Percentiles rank a stretch among this genome's conserved stretches.
Evolutionary conservation across 2,888 invertebrate species (phyloP).

Genomic region (Callimorpha dominula): DNA sequence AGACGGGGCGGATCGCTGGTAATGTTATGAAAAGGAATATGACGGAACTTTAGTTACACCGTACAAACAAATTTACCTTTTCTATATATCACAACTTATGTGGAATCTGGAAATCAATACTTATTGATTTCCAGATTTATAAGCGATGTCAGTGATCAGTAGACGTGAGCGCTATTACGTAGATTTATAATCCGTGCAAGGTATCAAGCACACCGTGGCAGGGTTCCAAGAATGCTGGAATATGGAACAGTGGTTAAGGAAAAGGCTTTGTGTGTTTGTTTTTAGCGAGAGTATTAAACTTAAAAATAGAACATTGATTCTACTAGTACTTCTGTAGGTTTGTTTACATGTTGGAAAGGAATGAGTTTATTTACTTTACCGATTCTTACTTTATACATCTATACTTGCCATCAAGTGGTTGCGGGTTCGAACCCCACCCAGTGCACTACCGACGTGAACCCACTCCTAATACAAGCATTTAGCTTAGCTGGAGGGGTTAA

Average conservation of each 20-base stretch:
- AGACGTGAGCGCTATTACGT: slow-evolving; percentile 9
- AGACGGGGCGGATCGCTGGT: no score
- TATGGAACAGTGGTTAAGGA: slow-evolving; percentile 47
- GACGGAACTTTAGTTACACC: not conserved
- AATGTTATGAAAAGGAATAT: not conserved
- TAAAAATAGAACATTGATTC: slow-evolving; percentile 7
- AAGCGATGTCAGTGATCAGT: slow-evolving; percentile 17
- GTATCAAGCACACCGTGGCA: slow-evolving; percentile 32
- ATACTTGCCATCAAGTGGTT: no score
- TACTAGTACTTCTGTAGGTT: not conserved
- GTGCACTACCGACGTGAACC: no score
- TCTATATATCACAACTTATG: not conserved
- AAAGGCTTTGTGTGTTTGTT: slow-evolving; percentile 18
- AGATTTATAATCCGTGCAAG: slow-evolving; percentile 13
- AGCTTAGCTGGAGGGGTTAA: no score
- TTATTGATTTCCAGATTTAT: slow-evolving; percentile 26
- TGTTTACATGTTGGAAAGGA: not conserved
- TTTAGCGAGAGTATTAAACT: slow-evolving; percentile 1
- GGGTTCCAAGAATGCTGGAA: slow-evolving; percentile 50
- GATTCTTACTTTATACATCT: no score
- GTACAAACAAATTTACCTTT: not conserved
- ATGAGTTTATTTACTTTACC: not conserved
- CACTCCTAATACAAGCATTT: no score
- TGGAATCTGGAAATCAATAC: no score
- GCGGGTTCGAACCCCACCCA: no score